Evolutionary conservation across 2,113 vertebrate species (phyloP), one percentile per base, ranked within the genome.

Genomic region (Rissa tridactyla): DNA sequence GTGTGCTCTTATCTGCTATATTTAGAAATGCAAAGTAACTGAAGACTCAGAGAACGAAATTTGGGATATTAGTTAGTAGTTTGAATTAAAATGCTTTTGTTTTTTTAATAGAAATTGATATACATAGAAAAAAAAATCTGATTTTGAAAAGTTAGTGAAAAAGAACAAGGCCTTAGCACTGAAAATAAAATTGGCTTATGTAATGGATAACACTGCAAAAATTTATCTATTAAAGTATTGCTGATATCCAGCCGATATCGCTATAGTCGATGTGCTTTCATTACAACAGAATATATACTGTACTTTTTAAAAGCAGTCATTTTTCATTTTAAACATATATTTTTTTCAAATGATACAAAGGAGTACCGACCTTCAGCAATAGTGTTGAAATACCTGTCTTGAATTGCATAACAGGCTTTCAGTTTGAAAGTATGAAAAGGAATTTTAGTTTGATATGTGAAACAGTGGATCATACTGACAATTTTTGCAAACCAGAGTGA

Each of bases 1-100:
- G 66, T n/a, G 44, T 94, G 73, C 71, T 77, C 61, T 86, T 95
- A 87, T 85, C 90, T 90, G 80, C 83, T 93, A 76, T 95, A 92
- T 91, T 97, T 97, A 94, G 90, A 92, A 89, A 57, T 66, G 46
- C 32, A 51, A 61, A 79, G 72, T 90, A 90, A 84, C 72, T 52
- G 65, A 82, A 86, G 62, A 79, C 54, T 84, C 49, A 54, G 66
- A 79, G 40, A 76, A 54, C 78, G n/a, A 81, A 92, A 90, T 83
- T 60, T 76, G 78, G 64, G 25, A 46, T 65, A 57, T n/a, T 64
- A 58, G 42, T 62, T 58, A 58, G 54, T 60, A 58, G 54, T 91
- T 82, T 38, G 21, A 92, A 87, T 90, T 72, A 82, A 95, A 95
- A 86, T 64, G 19, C 17, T 30, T 86, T 90, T 90, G 4, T 5